Conservation (phyloP, 2,113 vertebrate species). For the Tringa solitaria region DNA sequence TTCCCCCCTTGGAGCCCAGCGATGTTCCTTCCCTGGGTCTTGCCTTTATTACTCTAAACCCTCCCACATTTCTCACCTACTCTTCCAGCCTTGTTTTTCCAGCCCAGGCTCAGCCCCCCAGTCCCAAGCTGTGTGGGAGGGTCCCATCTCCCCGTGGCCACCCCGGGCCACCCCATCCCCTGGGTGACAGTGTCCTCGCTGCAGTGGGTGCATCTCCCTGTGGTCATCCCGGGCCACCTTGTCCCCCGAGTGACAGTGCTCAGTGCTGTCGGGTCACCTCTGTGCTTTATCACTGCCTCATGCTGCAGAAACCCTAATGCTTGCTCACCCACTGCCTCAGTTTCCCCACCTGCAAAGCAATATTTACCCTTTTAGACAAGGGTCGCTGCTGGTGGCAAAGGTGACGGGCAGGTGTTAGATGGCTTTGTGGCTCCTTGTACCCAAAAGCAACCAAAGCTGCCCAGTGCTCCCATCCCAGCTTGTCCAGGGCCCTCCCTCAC, state of each 20-base stretch:
- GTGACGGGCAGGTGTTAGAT: neutral
- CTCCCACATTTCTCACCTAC: neutral
- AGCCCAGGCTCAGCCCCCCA: neutral
- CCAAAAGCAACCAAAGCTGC: neutral
- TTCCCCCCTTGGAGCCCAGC: neutral
- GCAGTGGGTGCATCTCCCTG: neutral
- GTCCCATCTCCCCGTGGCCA: neutral
- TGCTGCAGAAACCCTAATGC: neutral
- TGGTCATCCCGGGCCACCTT: neutral
- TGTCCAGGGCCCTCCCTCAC: neutral
- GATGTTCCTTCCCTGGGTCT: neutral
- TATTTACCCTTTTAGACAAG: neutral
- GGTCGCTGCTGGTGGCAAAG: neutral
- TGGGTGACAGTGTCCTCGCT: fast-evolving
- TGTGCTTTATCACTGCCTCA: neutral
- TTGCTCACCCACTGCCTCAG: neutral
- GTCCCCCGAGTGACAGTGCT: fast-evolving
- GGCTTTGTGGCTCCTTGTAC: neutral
- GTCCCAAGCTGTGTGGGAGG: fast-evolving
- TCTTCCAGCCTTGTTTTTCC: neutral
- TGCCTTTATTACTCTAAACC: neutral
- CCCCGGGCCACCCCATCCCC: neutral
- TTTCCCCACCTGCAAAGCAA: neutral
- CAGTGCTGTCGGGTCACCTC: neutral
- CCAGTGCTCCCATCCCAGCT: no score